A percentile compares a stretch with the other conserved stretches of the same genome.
phyloP scores from a whole-genome alignment of 2,888 invertebrate genomes.

The Drosophila flavopinicola region DNA sequence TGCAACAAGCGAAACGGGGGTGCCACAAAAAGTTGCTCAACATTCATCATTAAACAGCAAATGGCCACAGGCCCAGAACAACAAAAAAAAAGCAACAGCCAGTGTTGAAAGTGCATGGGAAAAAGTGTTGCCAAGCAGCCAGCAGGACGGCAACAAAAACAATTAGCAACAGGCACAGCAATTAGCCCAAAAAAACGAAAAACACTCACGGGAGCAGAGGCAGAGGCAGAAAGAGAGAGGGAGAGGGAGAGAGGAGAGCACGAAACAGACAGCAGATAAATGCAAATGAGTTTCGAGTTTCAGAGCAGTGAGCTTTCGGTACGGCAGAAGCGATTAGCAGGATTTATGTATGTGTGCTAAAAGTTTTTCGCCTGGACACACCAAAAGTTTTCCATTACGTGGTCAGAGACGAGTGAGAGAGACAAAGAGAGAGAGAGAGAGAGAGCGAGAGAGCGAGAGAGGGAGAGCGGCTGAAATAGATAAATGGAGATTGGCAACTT shows the following conservation, averaged over 20 bases:
- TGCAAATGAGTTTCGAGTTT: slow-evolving; percentile 71
- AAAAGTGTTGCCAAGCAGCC: slow-evolving; percentile 47
- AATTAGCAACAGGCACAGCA: slow-evolving; percentile 75
- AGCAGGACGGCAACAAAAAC: slow-evolving; percentile 61
- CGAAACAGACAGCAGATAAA: slow-evolving; percentile 69
- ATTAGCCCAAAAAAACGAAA: slow-evolving; percentile 56
- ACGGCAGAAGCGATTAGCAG: slow-evolving; percentile 70
- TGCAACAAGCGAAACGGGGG: slow-evolving; percentile 45
- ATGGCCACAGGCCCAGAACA: slow-evolving; percentile 25
- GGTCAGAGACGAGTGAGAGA: slow-evolving; percentile 35
- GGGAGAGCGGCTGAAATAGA: slow-evolving; percentile 25
- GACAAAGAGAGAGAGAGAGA: background rate
- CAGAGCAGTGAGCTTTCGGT: slow-evolving; percentile 67
- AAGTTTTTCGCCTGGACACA: slow-evolving; percentile 48
- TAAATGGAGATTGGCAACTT: slow-evolving; percentile 50
- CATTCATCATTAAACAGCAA: slow-evolving; percentile 57
- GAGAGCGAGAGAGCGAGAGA: background rate
- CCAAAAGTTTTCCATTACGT: slow-evolving; percentile 63
- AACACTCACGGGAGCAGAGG: slow-evolving; percentile 19
- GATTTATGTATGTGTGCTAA: slow-evolving; percentile 65
- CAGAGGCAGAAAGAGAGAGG: background rate
- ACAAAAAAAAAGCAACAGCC: slow-evolving; percentile 21
- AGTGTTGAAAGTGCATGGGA: slow-evolving; percentile 39
- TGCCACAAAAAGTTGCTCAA: slow-evolving; percentile 35
- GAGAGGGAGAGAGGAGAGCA: background rate